phyloP scores from a whole-genome alignment of 2,888 invertebrate species.

The Ypsolopha scabrella region DNA sequence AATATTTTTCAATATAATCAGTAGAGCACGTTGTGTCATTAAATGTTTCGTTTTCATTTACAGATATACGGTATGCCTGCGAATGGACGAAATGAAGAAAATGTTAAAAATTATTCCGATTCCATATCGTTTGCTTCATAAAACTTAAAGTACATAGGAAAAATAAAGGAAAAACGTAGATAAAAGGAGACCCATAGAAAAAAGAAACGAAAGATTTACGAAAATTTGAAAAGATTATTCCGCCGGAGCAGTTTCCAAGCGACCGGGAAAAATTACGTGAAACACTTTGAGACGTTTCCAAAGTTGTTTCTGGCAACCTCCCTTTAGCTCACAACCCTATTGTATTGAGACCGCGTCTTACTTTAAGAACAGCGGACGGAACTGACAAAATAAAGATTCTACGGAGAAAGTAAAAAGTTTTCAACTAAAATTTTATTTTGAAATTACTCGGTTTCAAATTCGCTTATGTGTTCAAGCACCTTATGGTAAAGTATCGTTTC shows the following conservation, averaged over 20 bases:
- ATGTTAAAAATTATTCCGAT: too few relatives aligned
- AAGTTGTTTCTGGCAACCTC: constrained; percentile 36
- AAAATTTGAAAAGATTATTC: constrained; percentile 12
- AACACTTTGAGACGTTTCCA: constrained; percentile 53
- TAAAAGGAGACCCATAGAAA: background rate
- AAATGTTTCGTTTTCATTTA: too few relatives aligned
- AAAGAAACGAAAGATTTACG: background rate
- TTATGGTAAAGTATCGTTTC: too few relatives aligned
- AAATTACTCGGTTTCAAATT: too few relatives aligned
- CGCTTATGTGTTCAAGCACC: too few relatives aligned
- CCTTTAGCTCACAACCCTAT: constrained; percentile 37
- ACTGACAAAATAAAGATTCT: too few relatives aligned
- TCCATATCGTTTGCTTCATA: background rate
- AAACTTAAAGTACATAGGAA: background rate
- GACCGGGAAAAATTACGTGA: constrained; percentile 57
- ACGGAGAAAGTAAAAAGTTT: too few relatives aligned
- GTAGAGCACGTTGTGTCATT: too few relatives aligned
- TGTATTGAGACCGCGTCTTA: constrained; percentile 61
- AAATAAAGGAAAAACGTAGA: background rate
- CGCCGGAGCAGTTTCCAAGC: constrained; percentile 53
- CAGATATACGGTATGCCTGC: too few relatives aligned
- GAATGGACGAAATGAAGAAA: too few relatives aligned
- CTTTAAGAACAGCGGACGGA: background rate
- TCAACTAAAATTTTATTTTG: too few relatives aligned
- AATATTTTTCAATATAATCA: background rate